Evolutionary conservation across 23 tunicate species (phyloP), one percentile per base, ranked within the genome.

Genomic region (Ciona savignyi): DNA sequence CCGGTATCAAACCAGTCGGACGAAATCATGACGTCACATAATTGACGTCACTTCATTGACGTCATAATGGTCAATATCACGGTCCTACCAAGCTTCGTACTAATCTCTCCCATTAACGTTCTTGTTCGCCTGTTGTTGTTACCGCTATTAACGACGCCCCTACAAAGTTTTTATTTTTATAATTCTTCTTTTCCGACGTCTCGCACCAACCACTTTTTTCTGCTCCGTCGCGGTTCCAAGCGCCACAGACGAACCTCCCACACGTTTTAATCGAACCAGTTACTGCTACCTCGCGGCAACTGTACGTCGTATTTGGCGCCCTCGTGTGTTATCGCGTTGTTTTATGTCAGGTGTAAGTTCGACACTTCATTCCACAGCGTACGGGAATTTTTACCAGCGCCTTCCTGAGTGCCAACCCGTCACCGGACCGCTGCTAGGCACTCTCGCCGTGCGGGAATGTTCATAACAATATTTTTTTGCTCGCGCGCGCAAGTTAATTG

Each of bases 211-310:
- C 56, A 9, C 15, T 42, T 42, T 42, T 42, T 42, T 42, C 56
- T 42, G 11, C 9, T 42, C 56, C 56, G 56, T 6, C 11, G 56
- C 15, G 56, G 9, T 15, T 42, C 15, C 15, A 42, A 42, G 56
- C 56, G n/a, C n/a, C n/a, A n/a, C n/a, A n/a, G n/a, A n/a, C n/a
- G n/a, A n/a, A n/a, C n/a, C n/a, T n/a, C n/a, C 56, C 56, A 42
- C 56, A 9, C 56, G 15, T 42, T 42, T 42, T 42, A 42, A 42
- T 6, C 56, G 56, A 9, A 6, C 56, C 56, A 42, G 56, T 42
- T 42, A 42, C 56, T 42, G 56, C 56, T 42, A 42, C 56, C 56
- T 42, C 56, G 56, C 56, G 56, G 56, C 9, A 42, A 42, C 56
- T 42, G 56, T 42, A 42, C 56, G 56, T 42, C 56, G 56, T 42